Percentiles rank a stretch among this genome's conserved stretches.
phyloP scores from a whole-genome alignment of 2,113 vertebrate genomes.

The Alces alces region DNA sequence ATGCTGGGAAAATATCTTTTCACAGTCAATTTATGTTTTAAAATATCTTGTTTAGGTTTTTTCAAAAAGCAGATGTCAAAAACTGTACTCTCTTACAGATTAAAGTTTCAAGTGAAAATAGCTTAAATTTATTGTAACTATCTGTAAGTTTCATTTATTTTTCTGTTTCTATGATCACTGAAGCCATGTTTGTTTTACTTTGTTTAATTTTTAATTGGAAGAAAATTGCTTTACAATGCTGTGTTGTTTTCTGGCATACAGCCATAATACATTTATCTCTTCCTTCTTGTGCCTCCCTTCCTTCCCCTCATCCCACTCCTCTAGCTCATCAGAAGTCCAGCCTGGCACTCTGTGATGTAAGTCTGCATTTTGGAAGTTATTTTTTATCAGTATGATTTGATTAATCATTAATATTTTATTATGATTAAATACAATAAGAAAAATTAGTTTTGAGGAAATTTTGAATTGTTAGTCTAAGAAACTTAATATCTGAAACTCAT shows the following conservation, averaged over 20 bases:
- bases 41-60: background rate
- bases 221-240: background rate
- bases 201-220: background rate
- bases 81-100: background rate
- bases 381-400: background rate
- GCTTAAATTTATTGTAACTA: background rate
- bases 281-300: background rate
- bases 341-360: background rate
- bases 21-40: background rate
- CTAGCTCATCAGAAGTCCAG: background rate
- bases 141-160: background rate
- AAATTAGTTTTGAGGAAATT: background rate
- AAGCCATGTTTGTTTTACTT: background rate
- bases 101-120: background rate
- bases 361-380: background rate
- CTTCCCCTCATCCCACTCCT: background rate
- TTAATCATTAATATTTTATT: background rate
- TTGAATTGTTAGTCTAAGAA: background rate
- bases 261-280: background rate
- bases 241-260: background rate
- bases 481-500: background rate
- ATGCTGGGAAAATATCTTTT: background rate
- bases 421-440: background rate
- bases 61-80: background rate
- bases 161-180: background rate